Base-by-base conservation (phyloP, 30 jellyfish, hydroid and myxozoan species). In the Cassiopea xamachana region DNA sequence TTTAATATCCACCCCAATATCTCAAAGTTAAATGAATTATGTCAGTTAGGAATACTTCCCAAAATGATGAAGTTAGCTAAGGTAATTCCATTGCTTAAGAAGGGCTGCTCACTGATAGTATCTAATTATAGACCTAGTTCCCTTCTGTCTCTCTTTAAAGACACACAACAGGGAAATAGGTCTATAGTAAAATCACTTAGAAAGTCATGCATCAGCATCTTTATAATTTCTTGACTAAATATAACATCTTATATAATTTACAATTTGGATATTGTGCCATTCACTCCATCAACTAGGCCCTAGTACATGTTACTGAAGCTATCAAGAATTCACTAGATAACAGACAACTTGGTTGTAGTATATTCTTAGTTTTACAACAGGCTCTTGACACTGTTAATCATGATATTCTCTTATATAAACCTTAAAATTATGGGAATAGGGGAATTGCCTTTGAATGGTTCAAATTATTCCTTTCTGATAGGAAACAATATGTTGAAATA, bases 251-350 rank as follows among this genome's bases (percentile, higher is more conserved):
- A 48, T 90, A 87, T 72, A 10, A 79, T 51, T 49, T 74, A 44
- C 97, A 90, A 84, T 90, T 90, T 83, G 91, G 97, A 8, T 90
- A 83, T 77, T 80, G 97, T 44, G 85, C 85, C 1, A 60, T 73
- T 43, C 86, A 83, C 58, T 82, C 90, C 39, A 90, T 87, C 80
- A 55, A 55, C 64, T 94, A 90, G 83, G 86, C 94, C 67, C 94
- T 73, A 67, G 90, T 75, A 18, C 75, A 86, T 68, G 43, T 90
- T 51, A 90, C 97, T 2, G 97, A 90, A 83, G 86, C 90, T 8
- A 90, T 89, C 75, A 64, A 87, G 59, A 81, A 90, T 19, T 73
- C 94, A 10, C 75, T 89, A 64, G 96, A 72, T 10, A 55, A 55
- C 12, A 55, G 64, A 55, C 7, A 55, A 55, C 64, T 55, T 10